Base-by-base conservation (phyloP, 2,888 invertebrate species). In the Drosophila paramelanica region DNA sequence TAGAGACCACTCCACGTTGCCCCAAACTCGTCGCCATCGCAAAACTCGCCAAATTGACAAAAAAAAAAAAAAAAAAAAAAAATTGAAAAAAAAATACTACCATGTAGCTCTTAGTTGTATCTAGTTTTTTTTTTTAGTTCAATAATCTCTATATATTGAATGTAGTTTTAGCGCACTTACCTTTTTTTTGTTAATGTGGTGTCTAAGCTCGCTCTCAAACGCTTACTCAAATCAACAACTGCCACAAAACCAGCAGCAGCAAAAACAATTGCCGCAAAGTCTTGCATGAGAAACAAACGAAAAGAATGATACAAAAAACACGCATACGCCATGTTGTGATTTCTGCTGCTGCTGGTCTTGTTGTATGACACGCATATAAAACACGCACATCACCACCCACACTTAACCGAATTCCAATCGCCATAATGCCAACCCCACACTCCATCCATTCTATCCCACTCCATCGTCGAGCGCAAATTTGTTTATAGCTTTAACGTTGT, bases 1-100 rank as follows among this genome's bases (percentile, higher is more conserved):
- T 96, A 95, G 92, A 92, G 88, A 49, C 60, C 74, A 62, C 69
- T 66, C 73, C 67, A 64, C 73, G 76, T 75, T 79, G 62, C 61
- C 72, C 55, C 46, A 58, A 49, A 53, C 36, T 49, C 73, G 81
- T 65, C 84, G 78, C 49, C 73, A 61, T 70, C 67, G 73, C 67
- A 68, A 67, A 65, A 36, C 58, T 61, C 53, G 68, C 33, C 70
- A 72, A 36, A 36, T 13, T 45, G 41, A 42, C 36, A 64, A 49
- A 67, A 58, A 45, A 36, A 66, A 56, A 64, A 55, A 60, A 60
- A 39, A 33, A 56, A 39, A 42, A 49, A 65, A 57, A 38, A 69
- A 45, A 36, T 64, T 52, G 61, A 49, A 39, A 33, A 58, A 49
- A 65, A 57, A 38, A 69, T 51, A 67, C 67, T 51, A 67, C 43